These are phyloP conservation scores for Urophycis tenuis DNA, from an alignment of 2,797 vertebrate genomes.

Conservation along the genomic window DNA sequence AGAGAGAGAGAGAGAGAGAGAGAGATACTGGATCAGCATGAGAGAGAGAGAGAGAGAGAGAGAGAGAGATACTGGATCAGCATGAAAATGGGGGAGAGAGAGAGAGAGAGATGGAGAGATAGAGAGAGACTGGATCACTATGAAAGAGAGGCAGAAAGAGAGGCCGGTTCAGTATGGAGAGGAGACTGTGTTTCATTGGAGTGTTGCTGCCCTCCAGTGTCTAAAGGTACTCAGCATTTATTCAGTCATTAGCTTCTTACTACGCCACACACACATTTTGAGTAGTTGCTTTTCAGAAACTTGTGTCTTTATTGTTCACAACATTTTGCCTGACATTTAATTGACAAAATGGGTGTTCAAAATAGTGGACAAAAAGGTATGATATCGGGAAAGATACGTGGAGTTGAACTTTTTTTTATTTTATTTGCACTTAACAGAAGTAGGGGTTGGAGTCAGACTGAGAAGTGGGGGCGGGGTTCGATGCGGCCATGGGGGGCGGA, in stretches of 20 bases:
- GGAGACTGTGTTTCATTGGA: background rate
- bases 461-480: slow-evolving; percentile 46
- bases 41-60: background rate
- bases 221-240: background rate
- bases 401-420: background rate
- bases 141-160: background rate
- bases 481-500: background rate
- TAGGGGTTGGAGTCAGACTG: slow-evolving; percentile 3
- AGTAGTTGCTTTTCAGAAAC: background rate
- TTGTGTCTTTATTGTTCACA: background rate
- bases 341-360: no score
- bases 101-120: background rate
- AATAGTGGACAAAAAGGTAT: no score
- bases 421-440: background rate
- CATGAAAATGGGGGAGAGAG: background rate
- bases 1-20: background rate
- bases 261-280: no score
- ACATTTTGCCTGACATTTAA: no score
- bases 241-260: background rate
- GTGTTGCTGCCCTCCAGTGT: background rate
- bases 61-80: no score
- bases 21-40: background rate
- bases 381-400: no score
- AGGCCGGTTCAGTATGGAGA: background rate
- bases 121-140: background rate